A percentile compares a stretch with the other conserved stretches of the same genome.
Evolutionary conservation across 2,888 invertebrate species (phyloP).

Genomic region (Acronicta alni): DNA sequence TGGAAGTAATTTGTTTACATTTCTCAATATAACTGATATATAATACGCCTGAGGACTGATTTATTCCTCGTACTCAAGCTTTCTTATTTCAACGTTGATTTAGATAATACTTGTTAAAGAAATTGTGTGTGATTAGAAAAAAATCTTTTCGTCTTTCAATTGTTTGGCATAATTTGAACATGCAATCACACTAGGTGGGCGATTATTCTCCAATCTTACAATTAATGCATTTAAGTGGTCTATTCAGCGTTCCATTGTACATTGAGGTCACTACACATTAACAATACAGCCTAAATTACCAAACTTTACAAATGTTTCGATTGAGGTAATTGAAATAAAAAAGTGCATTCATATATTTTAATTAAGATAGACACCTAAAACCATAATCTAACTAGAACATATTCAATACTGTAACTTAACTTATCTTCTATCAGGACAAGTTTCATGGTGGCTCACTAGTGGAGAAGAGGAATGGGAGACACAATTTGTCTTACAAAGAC

Average conservation of each 20-base stretch:
- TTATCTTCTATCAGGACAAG: conserved; percentile 75
- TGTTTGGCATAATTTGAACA: conserved; percentile 13
- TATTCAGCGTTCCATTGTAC: conserved; percentile 40
- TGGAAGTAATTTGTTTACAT: conserved; percentile 28
- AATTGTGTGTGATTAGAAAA: background rate
- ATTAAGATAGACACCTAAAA: conserved; percentile 52
- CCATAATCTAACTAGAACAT: conserved; percentile 48
- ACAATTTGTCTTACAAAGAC: conserved; percentile 72
- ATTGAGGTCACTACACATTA: conserved; percentile 47
- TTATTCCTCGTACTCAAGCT: conserved; percentile 10
- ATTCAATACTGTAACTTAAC: conserved; percentile 61
- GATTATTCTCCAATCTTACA: conserved; percentile 30
- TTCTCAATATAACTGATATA: conserved; percentile 22
- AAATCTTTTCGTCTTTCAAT: background rate
- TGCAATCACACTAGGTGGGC: conserved; percentile 22
- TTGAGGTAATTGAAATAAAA: conserved; percentile 45
- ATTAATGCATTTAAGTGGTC: conserved; percentile 29
- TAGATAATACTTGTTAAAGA: background rate
- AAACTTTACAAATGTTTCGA: conserved; percentile 25
- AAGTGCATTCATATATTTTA: conserved; percentile 11
- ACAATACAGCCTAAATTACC: conserved; percentile 44
- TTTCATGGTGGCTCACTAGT: conserved; percentile 61
- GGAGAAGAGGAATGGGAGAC: conserved; percentile 64
- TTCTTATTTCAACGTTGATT: background rate
- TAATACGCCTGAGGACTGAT: conserved; percentile 13